phyloP scores from a whole-genome alignment of 2,888 invertebrate species.

The Caenorhabditis angaria region DNA sequence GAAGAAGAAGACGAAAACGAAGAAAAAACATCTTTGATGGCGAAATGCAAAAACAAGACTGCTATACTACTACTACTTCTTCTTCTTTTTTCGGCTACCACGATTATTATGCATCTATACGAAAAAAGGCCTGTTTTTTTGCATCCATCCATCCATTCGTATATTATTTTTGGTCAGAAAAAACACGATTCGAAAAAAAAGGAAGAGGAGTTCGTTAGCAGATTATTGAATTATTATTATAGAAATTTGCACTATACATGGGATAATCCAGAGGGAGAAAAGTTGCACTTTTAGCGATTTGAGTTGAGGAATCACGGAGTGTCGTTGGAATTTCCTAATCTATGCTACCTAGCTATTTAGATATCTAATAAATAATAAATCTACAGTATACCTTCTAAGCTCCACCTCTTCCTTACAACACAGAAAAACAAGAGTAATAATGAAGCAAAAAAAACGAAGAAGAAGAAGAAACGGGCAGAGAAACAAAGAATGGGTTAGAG shows the following conservation, averaged over 20 bases:
- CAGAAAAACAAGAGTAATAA: background rate
- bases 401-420: background rate
- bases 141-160: background rate
- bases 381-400: background rate
- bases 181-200: no score
- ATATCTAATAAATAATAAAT: background rate
- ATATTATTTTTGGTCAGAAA: no score
- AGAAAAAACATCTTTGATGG: background rate
- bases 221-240: background rate
- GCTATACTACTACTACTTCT: background rate
- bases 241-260: background rate
- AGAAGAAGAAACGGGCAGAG: background rate
- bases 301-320: background rate
- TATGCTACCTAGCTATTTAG: background rate
- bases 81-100: background rate
- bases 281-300: background rate
- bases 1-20: background rate
- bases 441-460: background rate
- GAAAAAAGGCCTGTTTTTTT: background rate
- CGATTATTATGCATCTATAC: conserved; percentile 2
- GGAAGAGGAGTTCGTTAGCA: background rate
- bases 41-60: background rate
- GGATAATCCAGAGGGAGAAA: background rate
- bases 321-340: background rate
- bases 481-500: background rate